Percentiles rank a stretch among this genome's conserved stretches.
These are phyloP conservation scores for Cirrhinus molitorella DNA, from an alignment of 2,797 vertebrate genomes.

Conservation along the genomic window DNA sequence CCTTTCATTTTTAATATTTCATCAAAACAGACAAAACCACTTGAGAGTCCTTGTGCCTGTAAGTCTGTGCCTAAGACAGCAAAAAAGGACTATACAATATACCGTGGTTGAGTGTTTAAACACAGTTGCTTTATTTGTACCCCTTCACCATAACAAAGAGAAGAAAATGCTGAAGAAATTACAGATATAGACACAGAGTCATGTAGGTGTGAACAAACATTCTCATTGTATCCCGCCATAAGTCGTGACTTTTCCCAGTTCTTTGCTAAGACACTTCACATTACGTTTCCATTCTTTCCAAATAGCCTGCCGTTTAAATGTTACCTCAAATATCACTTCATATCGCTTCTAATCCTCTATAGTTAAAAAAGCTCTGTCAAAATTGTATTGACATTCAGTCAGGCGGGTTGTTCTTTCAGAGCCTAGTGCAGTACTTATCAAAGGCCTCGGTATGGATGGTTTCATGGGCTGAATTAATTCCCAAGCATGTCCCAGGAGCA, in stretches of 20 bases:
- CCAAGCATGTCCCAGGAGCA: background rate
- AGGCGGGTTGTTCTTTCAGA: slow-evolving; percentile 27
- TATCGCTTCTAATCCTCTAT: slow-evolving; percentile 10
- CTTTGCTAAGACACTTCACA: background rate
- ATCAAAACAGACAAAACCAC: background rate
- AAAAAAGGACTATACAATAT: background rate
- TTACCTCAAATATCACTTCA: slow-evolving; percentile 39
- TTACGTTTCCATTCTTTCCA: background rate
- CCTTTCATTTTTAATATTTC: slow-evolving; percentile 5
- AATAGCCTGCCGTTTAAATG: slow-evolving; percentile 36
- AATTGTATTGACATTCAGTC: slow-evolving; percentile 45
- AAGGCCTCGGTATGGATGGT: slow-evolving; percentile 27
- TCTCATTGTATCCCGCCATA: background rate
- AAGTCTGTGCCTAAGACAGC: background rate
- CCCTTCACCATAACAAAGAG: background rate
- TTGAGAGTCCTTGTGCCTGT: background rate
- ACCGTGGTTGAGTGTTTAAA: background rate
- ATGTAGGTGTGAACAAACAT: slow-evolving; percentile 24
- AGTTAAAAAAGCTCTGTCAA: slow-evolving; percentile 34
- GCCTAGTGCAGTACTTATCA: slow-evolving; percentile 22
- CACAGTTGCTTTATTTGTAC: background rate
- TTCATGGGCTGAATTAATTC: slow-evolving; percentile 39
- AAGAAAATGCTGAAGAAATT: background rate
- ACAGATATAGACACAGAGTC: background rate
- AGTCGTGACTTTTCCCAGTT: slow-evolving; percentile 5